These are phyloP conservation scores for Sebastes oblongus DNA, from an alignment of 2,797 vertebrate genomes.

Conservation along the genomic window DNA sequence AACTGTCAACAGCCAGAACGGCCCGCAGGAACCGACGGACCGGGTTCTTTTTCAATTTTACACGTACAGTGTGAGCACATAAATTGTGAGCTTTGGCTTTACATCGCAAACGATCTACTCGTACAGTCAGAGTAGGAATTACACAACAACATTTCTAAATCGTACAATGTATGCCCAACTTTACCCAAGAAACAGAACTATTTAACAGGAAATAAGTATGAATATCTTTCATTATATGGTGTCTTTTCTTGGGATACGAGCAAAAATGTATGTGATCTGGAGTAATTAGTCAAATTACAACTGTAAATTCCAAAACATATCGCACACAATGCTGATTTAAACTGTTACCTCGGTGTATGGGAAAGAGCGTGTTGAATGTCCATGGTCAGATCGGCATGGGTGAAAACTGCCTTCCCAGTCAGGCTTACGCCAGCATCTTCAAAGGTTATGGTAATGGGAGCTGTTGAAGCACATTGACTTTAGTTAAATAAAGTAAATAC, in stretches of 20 bases:
- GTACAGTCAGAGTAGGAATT: too few relatives aligned
- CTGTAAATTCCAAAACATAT: background rate
- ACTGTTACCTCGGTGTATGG: constrained; percentile 24
- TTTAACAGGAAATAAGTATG: background rate
- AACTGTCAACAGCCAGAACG: background rate
- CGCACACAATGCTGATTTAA: background rate
- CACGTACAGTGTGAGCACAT: too few relatives aligned
- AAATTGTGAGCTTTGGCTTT: too few relatives aligned
- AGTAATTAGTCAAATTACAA: background rate
- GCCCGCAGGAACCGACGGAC: too few relatives aligned
- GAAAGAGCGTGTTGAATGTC: constrained; percentile 11
- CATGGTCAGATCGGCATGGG: constrained; percentile 2
- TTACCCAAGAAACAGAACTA: background rate
- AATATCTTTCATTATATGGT: background rate
- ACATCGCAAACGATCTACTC: too few relatives aligned
- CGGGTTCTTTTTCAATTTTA: background rate
- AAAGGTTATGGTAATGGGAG: background rate
- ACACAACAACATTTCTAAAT: too few relatives aligned
- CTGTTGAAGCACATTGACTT: constrained; percentile 12
- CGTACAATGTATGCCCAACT: background rate
- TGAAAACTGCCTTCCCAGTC: constrained; percentile 22
- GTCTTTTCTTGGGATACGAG: background rate
- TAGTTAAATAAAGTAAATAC: background rate
- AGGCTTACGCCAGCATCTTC: constrained; percentile 14
- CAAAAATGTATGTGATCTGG: background rate